phyloP scores from a whole-genome alignment of 2,113 vertebrate genomes.

The Leuciscus idus region DNA sequence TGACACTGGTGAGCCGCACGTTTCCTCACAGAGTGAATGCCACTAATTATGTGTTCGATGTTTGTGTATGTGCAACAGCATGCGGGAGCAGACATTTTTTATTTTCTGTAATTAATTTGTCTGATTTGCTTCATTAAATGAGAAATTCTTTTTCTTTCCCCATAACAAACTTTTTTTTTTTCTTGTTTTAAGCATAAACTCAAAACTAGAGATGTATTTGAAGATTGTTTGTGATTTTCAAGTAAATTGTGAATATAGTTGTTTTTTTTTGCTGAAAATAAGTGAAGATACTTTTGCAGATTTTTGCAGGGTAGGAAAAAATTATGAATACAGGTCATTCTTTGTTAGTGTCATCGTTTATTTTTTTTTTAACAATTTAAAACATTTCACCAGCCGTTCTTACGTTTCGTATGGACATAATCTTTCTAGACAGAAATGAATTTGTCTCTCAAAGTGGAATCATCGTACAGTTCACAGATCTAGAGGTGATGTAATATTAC shows the following conservation, averaged over 20 bases:
- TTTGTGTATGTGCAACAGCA: conserved; percentile 36
- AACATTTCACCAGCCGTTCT: neutral
- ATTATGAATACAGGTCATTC: neutral
- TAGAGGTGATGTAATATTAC: conserved; percentile 33
- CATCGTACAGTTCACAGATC: conserved; percentile 10
- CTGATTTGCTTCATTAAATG: neutral
- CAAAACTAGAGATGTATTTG: no score
- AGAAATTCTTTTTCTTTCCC: no score
- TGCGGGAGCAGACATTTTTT: neutral
- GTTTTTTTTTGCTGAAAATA: neutral
- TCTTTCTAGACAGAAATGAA: conserved; percentile 8
- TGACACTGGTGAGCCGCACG: conserved; percentile 53
- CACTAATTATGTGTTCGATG: conserved; percentile 47
- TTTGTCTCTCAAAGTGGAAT: conserved; percentile 4
- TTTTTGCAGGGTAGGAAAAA: neutral
- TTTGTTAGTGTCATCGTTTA: neutral
- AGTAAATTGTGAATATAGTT: neutral
- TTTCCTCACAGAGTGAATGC: conserved; percentile 20
- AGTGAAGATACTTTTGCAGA: neutral
- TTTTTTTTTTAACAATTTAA: neutral
- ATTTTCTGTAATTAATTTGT: neutral
- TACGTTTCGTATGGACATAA: neutral
- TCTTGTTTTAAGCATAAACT: no score
- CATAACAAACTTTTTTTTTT: no score
- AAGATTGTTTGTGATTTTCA: neutral